Base-by-base conservation (phyloP, 2,888 invertebrate species). In the Cosmia trapezina region DNA sequence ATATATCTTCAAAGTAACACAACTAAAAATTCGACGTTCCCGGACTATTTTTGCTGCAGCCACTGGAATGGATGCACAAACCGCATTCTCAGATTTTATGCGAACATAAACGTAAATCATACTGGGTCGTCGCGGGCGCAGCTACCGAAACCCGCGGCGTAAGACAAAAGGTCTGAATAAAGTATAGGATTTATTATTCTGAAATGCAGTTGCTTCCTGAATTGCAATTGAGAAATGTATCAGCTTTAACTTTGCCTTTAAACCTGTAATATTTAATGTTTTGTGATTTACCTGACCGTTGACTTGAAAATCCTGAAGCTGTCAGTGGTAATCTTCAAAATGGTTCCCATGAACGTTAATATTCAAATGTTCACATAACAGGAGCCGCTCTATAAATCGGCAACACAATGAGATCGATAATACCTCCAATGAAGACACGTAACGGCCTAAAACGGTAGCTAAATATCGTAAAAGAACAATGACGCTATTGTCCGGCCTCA, bases 401-500 rank as follows among this genome's bases (percentile, higher is more conserved):
- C 87, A 89, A 89, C 89, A 94, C 95, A 96, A 95, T 91, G 88
- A 91, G 90, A 94, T 94, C 94, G 92, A 96, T 95, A 95, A 94
- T 94, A 92, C 93, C 91, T 86, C 88, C 89, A 93, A 93, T 93
- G 93, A 91, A 93, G 91, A 89, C 83, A 83, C 65, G 87, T 91
- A 95, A 94, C 94, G 93, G 94, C 89, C 89, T 87, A 87, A 90
- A 94, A 95, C 96, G 94, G 96, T 94, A 95, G 96, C 95, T 91
- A 93, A 94, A 91, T 92, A 91, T 89, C 89, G 86, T 90, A 80
- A 90, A 92, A 94, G 94, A 94, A 95, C 95, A 95, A 95, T 91
- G 86, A 87, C 59, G 70, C 88, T 81, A 90, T 94, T 94, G 93
- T 93, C 78, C 85, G 60, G 53, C 33, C 37, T 77, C 84, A 92